phyloP scores from a whole-genome alignment of 2,797 vertebrate genomes.

The Pseudochaenichthys georgianus region DNA sequence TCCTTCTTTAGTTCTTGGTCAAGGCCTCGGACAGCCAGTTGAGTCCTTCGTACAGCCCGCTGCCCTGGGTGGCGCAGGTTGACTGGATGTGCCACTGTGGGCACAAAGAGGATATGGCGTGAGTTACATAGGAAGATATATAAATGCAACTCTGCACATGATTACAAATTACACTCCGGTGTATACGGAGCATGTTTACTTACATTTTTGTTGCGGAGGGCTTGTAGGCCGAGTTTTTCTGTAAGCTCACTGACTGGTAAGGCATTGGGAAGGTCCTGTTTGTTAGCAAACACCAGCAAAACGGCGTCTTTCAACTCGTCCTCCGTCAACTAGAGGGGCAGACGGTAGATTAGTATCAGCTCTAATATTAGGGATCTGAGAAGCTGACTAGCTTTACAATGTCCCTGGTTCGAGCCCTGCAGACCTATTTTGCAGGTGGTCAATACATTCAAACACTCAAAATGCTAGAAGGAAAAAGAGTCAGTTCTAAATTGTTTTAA shows the following conservation, averaged over 20 bases:
- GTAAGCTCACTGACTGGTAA: conserved; percentile 89
- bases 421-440: too few relatives aligned
- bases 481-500: too few relatives aligned
- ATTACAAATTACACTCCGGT: background rate
- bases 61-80: conserved; percentile 90
- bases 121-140: background rate
- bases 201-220: conserved; percentile 87
- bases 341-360: conserved; percentile 20
- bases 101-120: background rate
- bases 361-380: background rate
- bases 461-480: too few relatives aligned
- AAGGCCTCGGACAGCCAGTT: conserved; percentile 91
- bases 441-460: too few relatives aligned
- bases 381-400: too few relatives aligned
- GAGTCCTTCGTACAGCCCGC: conserved; percentile 91
- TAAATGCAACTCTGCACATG: background rate
- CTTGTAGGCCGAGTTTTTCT: conserved; percentile 88
- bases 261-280: conserved; percentile 95
- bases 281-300: conserved; percentile 93
- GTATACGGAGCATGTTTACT: conserved; percentile 52
- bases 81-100: conserved; percentile 91
- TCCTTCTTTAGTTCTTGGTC: conserved; percentile 78
- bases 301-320: conserved; percentile 91
- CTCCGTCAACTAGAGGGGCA: conserved; percentile 84
- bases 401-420: too few relatives aligned